These are phyloP conservation scores for Phenganax stokvisi DNA, from an alignment of 92 coral and sea anemone species.

Conservation along the genomic window DNA sequence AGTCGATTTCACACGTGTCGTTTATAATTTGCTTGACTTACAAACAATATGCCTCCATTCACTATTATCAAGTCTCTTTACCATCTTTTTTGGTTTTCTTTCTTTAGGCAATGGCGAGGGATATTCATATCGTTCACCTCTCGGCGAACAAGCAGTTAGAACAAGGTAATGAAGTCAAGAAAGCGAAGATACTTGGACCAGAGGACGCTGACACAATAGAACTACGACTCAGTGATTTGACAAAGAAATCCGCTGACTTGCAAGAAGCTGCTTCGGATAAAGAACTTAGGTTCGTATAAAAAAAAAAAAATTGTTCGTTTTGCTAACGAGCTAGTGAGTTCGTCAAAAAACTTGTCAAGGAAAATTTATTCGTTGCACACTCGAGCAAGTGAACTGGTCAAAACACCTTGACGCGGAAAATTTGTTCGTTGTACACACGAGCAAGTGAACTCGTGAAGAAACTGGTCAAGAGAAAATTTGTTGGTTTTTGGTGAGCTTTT, in stretches of 20 bases:
- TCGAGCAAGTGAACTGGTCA: too few relatives aligned
- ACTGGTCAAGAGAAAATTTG: too few relatives aligned
- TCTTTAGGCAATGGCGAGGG: conserved; percentile 26
- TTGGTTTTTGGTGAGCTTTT: too few relatives aligned
- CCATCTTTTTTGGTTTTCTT: background rate
- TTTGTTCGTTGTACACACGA: too few relatives aligned
- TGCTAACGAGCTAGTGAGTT: background rate
- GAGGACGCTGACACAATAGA: conserved; percentile 34
- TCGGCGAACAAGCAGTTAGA: conserved; percentile 16
- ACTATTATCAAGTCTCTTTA: too few relatives aligned
- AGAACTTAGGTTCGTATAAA: conserved; percentile 10
- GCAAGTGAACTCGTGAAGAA: too few relatives aligned
- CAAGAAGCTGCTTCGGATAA: conserved; percentile 23
- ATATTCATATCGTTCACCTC: conserved; percentile 16
- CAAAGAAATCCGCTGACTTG: conserved; percentile 26
- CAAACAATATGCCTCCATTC: too few relatives aligned
- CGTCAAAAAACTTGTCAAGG: background rate
- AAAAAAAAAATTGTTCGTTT: too few relatives aligned
- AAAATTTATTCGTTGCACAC: background rate
- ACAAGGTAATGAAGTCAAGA: conserved; percentile 24
- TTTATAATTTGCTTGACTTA: too few relatives aligned
- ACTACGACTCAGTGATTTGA: conserved; percentile 30
- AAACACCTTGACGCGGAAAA: too few relatives aligned
- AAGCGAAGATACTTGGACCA: conserved; percentile 27
- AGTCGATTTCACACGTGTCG: too few relatives aligned